Evolutionary conservation across 2,113 vertebrate genomes (phyloP).

Genomic region (Rhizomys pruinosus): DNA sequence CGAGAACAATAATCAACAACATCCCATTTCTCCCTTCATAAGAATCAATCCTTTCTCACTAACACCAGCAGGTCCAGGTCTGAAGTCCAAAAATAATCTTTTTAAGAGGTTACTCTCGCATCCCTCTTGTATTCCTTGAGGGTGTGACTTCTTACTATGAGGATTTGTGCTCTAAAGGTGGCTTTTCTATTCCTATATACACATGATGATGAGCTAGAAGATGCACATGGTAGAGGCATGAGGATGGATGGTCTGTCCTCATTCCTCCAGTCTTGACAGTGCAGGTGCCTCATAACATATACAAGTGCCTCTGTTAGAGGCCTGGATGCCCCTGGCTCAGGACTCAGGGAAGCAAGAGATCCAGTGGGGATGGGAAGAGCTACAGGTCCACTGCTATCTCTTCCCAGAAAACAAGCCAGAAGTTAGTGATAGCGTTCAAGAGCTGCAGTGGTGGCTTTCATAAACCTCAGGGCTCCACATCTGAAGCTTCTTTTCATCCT

Average conservation of each 20-base stretch:
- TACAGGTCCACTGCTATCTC: neutral
- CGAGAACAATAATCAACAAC: neutral
- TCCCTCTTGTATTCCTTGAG: neutral
- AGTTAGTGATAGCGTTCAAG: accelerated
- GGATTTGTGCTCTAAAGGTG: neutral
- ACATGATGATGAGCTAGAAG: neutral
- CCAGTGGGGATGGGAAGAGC: too few relatives aligned
- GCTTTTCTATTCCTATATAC: neutral
- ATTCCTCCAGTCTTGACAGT: neutral
- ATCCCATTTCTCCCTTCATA: too few relatives aligned
- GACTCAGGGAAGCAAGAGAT: neutral
- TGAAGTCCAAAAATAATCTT: neutral
- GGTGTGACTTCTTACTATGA: neutral
- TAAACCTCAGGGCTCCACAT: neutral
- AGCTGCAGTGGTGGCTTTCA: neutral
- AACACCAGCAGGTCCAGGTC: neutral
- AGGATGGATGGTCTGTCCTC: neutral
- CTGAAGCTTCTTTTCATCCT: neutral
- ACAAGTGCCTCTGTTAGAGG: neutral
- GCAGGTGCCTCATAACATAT: too few relatives aligned
- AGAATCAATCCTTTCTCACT: neutral
- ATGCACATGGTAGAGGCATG: neutral
- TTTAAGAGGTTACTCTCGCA: neutral
- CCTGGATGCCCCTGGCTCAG: neutral
- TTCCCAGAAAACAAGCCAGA: neutral